These are phyloP conservation scores for Pristionchus maxplancki DNA, from an alignment of 2,888 invertebrate genomes.

Conservation along the genomic window DNA sequence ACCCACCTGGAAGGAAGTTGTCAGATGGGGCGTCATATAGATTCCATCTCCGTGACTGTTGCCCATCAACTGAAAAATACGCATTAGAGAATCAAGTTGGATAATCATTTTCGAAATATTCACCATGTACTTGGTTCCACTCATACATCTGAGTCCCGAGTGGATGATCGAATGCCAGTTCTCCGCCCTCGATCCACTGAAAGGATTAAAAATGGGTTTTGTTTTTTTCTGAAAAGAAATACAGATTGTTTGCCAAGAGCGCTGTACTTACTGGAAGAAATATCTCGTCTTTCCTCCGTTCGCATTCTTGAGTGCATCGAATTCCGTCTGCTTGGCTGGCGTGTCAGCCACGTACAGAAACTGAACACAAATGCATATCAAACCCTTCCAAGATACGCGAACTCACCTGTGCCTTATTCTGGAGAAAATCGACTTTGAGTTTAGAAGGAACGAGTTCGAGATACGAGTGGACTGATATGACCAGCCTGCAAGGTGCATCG, in stretches of 20 bases:
- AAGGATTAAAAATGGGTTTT: too few species aligned
- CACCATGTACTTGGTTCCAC: constrained; percentile 34
- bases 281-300: constrained; percentile 40
- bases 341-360: constrained; percentile 19
- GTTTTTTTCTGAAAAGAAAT: too few species aligned
- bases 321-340: constrained; percentile 28
- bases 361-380: not conserved
- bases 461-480: not conserved
- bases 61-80: not conserved
- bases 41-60: not conserved
- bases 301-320: not conserved
- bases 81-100: too few species aligned
- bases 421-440: not conserved
- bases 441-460: not conserved
- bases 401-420: not conserved
- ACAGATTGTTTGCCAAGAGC: too few species aligned
- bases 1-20: not conserved
- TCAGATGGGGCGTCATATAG: not conserved
- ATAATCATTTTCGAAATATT: not conserved
- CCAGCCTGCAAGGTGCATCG: not conserved
- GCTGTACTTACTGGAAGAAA: constrained; percentile 12
- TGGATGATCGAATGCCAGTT: constrained; percentile 48
- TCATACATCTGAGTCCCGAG: constrained; percentile 26
- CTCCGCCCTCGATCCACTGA: not conserved
- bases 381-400: not conserved